Evolutionary conservation across 2,113 vertebrate species (phyloP).

Genomic region (Neolamprologus sp.): DNA sequence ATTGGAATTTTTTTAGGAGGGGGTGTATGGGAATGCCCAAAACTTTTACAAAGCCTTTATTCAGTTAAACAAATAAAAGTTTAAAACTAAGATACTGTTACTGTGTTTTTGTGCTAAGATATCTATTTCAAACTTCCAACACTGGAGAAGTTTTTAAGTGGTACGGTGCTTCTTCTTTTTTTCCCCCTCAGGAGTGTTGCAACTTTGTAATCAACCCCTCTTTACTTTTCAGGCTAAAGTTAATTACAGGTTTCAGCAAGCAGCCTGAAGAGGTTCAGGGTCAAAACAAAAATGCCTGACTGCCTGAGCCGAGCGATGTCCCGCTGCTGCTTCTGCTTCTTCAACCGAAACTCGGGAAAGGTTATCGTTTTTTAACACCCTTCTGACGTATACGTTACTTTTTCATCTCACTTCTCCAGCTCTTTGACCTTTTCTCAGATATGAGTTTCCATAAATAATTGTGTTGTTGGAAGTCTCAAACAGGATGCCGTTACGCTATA

Average conservation of each 20-base stretch:
- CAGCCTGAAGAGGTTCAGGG: conserved; percentile 45
- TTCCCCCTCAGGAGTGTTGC: background rate
- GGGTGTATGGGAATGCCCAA: conserved; percentile 3
- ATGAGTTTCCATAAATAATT: conserved; percentile 53
- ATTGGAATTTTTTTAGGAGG: conserved; percentile 21
- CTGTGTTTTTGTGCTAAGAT: background rate
- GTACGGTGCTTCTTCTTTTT: background rate
- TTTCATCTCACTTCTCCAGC: background rate
- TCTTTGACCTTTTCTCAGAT: conserved; percentile 7
- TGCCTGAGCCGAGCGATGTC: background rate
- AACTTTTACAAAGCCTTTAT: background rate
- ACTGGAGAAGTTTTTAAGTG: background rate
- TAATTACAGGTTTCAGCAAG: conserved; percentile 59
- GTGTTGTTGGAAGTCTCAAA: conserved; percentile 44
- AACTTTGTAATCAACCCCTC: conserved; percentile 45
- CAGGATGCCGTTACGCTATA: conserved; percentile 73
- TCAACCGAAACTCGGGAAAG: background rate
- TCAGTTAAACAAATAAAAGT: background rate
- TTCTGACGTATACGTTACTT: conserved; percentile 3
- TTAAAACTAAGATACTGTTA: background rate
- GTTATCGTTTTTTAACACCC: background rate
- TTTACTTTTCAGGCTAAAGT: conserved; percentile 50
- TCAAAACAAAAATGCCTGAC: conserved; percentile 43
- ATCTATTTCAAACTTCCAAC: background rate
- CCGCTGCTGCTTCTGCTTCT: background rate